Conservation (phyloP, 2,113 vertebrate species). For the Microcebus lehilahytsara region DNA sequence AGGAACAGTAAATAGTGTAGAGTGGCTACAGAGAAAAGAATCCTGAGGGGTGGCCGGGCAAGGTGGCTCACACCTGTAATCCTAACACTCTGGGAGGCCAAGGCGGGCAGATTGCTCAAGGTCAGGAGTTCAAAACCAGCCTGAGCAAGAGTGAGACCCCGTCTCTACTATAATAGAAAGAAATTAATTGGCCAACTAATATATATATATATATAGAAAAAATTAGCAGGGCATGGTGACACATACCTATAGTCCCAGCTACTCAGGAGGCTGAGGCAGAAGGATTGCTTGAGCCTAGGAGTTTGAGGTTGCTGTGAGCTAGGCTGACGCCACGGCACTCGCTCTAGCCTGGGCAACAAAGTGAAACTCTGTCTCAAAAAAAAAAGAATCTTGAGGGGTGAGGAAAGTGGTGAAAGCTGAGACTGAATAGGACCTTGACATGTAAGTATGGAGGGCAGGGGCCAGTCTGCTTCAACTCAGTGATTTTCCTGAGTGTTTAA, state of each 20-base stretch:
- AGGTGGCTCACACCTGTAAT: no score
- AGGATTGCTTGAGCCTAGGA: background rate
- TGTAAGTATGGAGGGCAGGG: background rate
- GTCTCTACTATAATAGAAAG: no score
- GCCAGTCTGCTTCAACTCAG: background rate
- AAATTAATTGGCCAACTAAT: no score
- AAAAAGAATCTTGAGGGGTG: background rate
- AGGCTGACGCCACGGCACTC: background rate
- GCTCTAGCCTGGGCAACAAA: background rate
- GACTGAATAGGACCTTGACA: background rate
- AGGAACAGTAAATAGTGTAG: background rate
- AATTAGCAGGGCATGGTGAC: no score
- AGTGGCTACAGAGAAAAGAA: background rate
- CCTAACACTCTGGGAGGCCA: no score
- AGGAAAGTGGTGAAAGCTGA: background rate
- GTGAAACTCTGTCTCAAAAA: background rate
- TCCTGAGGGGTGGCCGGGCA: background rate
- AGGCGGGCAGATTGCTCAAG: no score
- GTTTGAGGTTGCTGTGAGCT: background rate
- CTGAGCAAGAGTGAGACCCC: no score
- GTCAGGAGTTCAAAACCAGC: no score
- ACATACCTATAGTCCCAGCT: no score
- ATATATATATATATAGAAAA: no score
- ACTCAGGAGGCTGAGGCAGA: no score
- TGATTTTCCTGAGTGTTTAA: background rate